phyloP scores from a whole-genome alignment of 2,888 invertebrate species.

The Quadroppia sp. region DNA sequence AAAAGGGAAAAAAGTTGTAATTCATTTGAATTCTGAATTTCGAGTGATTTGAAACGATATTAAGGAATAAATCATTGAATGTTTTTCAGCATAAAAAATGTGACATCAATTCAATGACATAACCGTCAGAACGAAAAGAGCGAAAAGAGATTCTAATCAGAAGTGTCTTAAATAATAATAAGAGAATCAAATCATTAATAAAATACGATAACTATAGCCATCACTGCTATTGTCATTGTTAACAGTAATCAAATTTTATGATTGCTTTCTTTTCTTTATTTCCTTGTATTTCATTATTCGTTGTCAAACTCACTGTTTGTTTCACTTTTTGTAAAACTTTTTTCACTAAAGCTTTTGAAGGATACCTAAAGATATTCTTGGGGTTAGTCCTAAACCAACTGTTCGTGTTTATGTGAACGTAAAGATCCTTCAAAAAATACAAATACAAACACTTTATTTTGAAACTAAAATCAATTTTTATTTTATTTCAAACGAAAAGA shows the following conservation, averaged over 20 bases:
- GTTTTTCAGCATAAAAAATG: neutral
- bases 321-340: neutral
- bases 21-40: neutral
- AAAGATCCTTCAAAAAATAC: no score
- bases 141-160: slow-evolving; percentile 16
- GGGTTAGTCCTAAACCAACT: neutral
- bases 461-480: no score
- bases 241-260: slow-evolving; percentile 28
- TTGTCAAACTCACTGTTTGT: slow-evolving; percentile 13
- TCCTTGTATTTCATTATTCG: slow-evolving; percentile 27
- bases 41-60: neutral
- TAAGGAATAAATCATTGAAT: neutral
- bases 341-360: neutral
- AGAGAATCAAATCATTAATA: slow-evolving; percentile 23
- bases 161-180: slow-evolving; percentile 27
- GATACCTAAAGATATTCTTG: neutral
- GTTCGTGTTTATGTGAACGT: no score
- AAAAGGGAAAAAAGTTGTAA: neutral
- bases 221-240: slow-evolving; percentile 23
- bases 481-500: neutral
- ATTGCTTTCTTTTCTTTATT: neutral
- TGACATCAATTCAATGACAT: slow-evolving; percentile 36
- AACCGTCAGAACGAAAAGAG: neutral
- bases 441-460: no score
- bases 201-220: slow-evolving; percentile 19